phyloP scores from a whole-genome alignment of 2,113 vertebrate genomes.

The Mus spicilegus region DNA sequence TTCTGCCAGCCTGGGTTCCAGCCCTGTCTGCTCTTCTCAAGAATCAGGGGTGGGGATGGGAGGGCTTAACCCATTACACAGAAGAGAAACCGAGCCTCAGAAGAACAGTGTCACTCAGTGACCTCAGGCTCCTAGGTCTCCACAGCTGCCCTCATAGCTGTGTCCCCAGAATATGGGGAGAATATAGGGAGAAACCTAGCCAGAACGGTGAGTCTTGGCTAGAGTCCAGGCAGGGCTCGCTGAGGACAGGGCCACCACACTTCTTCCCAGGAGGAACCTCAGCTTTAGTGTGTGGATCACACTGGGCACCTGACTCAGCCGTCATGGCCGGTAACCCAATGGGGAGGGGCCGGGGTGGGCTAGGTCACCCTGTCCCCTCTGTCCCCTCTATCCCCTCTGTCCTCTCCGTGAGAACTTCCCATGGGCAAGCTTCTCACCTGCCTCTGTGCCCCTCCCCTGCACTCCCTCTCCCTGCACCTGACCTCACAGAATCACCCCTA shows the following conservation, averaged over 20 bases:
- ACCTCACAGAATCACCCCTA: background rate
- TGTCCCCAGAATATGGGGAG: background rate
- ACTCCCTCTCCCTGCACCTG: background rate
- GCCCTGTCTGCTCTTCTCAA: background rate
- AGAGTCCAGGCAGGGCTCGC: background rate
- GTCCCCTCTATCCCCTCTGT: background rate
- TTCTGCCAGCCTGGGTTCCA: background rate
- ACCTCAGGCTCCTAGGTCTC: rapidly evolving
- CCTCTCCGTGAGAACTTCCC: slow-evolving; percentile 85
- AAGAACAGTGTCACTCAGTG: background rate
- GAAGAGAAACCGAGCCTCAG: background rate
- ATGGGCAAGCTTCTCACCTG: slow-evolving; percentile 88
- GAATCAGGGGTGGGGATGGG: background rate
- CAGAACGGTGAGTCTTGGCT: background rate
- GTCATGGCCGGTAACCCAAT: slow-evolving; percentile 40
- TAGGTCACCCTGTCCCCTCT: slow-evolving; percentile 70
- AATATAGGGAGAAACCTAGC: background rate
- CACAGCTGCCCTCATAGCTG: background rate
- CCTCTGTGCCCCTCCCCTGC: background rate
- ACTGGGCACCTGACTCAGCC: slow-evolving; percentile 78
- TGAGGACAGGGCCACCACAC: slow-evolving; percentile 40
- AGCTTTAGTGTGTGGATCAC: slow-evolving; percentile 85
- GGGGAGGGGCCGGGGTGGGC: background rate
- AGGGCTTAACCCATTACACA: background rate
- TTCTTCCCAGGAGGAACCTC: background rate